phyloP scores from a whole-genome alignment of 2,888 invertebrate genomes.

The Vanessa cardui region DNA sequence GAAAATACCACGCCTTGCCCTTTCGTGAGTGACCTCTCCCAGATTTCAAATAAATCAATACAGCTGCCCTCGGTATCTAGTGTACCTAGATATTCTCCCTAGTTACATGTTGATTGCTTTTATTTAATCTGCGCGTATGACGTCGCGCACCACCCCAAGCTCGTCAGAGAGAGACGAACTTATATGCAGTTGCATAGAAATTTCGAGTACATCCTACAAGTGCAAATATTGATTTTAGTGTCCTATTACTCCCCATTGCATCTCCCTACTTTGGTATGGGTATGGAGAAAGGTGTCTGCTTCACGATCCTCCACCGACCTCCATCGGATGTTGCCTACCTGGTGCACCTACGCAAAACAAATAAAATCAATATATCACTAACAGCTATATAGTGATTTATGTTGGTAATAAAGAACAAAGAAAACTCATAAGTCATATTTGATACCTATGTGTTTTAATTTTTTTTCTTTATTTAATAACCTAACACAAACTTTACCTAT shows the following conservation, averaged over 20 bases:
- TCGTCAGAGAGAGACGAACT: conserved; percentile 19
- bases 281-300: conserved; percentile 10
- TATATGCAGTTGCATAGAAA: conserved; percentile 25
- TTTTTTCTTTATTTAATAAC: too few relatives aligned
- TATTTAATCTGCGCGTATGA: conserved; percentile 15
- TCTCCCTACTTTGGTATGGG: conserved; percentile 16
- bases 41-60: conserved; percentile 28
- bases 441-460: too few relatives aligned
- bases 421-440: too few relatives aligned
- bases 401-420: too few relatives aligned
- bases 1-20: background rate
- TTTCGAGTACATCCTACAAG: conserved; percentile 11
- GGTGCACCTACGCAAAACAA: conserved; percentile 11
- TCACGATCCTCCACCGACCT: background rate
- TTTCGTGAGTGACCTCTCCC: background rate
- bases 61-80: conserved; percentile 4
- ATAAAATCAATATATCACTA: conserved; percentile 25
- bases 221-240: conserved; percentile 27
- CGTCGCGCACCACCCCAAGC: conserved; percentile 17
- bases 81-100: conserved; percentile 1
- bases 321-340: conserved; percentile 1
- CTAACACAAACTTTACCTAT: too few relatives aligned
- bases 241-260: conserved; percentile 4
- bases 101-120: conserved; percentile 13
- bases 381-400: background rate